Conservation (phyloP, 2,797 vertebrate genomes). For the Xenopus petersii region DNA sequence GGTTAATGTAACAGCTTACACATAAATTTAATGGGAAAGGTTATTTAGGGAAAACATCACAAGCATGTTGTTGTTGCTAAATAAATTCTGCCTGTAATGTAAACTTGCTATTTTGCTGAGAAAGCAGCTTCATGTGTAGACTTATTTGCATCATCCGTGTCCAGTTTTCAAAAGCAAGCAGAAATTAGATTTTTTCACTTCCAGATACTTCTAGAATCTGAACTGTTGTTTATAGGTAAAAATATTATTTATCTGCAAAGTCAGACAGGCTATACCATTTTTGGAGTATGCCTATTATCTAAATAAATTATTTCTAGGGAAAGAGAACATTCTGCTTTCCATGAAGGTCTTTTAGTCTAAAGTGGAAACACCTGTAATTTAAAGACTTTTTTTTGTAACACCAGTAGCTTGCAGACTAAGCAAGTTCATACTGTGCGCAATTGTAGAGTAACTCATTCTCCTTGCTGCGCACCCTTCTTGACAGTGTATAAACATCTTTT, state of each 20-base stretch:
- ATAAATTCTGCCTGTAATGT: not conserved
- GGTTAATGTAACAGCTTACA: not conserved
- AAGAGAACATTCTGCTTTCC: too few relatives aligned
- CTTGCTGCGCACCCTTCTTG: too few relatives aligned
- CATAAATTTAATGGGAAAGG: not conserved
- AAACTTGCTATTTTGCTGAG: not conserved
- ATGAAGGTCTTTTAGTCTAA: too few relatives aligned
- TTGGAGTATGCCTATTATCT: too few relatives aligned
- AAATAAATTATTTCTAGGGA: not conserved
- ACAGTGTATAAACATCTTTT: too few relatives aligned
- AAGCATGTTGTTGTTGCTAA: not conserved
- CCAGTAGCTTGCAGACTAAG: too few relatives aligned
- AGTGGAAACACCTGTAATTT: too few relatives aligned
- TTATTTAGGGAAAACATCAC: not conserved
- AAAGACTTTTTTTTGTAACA: too few relatives aligned
- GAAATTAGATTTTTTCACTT: conserved; percentile 1
- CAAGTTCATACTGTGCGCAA: too few relatives aligned
- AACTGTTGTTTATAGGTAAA: not conserved
- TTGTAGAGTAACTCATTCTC: too few relatives aligned
- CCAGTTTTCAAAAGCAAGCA: not conserved
- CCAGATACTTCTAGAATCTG: conserved; percentile 7
- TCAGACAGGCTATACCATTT: too few relatives aligned
- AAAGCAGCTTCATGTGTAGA: not conserved
- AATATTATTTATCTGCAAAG: too few relatives aligned
- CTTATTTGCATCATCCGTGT: conserved; percentile 5